These are phyloP conservation scores for Drosophila ogumai DNA, from an alignment of 1,140 invertebrate genomes.

Conservation along the genomic window DNA sequence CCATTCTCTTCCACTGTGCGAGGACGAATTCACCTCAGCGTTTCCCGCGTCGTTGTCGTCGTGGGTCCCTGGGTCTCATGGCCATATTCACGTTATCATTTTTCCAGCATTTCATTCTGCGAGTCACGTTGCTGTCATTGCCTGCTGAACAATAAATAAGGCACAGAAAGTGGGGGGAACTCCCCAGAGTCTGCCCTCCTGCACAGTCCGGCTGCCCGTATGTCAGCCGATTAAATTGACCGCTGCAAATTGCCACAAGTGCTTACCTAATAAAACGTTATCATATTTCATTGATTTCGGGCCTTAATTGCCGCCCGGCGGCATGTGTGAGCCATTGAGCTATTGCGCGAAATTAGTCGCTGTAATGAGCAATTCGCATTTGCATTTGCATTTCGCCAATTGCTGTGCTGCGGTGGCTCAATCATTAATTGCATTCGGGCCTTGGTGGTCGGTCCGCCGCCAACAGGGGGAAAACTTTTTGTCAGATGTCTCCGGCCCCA, in stretches of 20 bases:
- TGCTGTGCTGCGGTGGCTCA: constrained; percentile 30
- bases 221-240: constrained; percentile 48
- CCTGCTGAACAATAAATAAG: constrained; percentile 65
- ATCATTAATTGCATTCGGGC: constrained; percentile 64
- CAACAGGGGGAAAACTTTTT: constrained; percentile 25
- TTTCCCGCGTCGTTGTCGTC: neutral
- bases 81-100: constrained; percentile 72
- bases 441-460: constrained; percentile 8
- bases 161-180: constrained; percentile 10
- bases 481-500: constrained; percentile 35
- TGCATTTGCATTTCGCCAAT: constrained; percentile 42
- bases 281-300: constrained; percentile 61
- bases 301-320: constrained; percentile 37
- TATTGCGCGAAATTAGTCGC: constrained; percentile 23
- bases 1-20: constrained; percentile 8
- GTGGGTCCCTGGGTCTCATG: constrained; percentile 35
- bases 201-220: neutral
- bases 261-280: constrained; percentile 45
- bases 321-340: constrained; percentile 27
- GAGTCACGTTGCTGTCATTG: constrained; percentile 61
- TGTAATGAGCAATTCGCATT: constrained; percentile 38
- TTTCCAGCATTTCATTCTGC: constrained; percentile 74
- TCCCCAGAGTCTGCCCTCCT: constrained; percentile 3
- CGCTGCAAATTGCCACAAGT: constrained; percentile 30
- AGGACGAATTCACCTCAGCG: constrained; percentile 10